Conservation (phyloP, 1,140 invertebrate species). For the Listronotus bonariensis region DNA sequence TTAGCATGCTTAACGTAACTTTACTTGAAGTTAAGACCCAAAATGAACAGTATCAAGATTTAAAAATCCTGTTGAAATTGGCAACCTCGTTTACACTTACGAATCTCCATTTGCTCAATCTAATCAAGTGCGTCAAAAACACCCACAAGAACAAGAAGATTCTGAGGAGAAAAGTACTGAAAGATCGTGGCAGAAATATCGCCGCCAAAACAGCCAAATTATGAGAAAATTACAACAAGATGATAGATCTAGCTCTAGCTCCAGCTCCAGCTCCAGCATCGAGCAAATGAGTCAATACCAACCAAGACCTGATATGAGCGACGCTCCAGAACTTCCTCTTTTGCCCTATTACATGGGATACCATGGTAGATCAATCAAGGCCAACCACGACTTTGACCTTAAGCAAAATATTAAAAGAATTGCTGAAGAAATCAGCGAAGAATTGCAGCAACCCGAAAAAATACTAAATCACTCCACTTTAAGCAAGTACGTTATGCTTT, state of each 20-base stretch:
- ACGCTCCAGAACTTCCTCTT: conserved; percentile 57
- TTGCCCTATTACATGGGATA: conserved; percentile 60
- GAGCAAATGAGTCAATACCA: conserved; percentile 37
- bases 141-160: conserved; percentile 22
- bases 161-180: conserved; percentile 21
- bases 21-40: conserved; percentile 51
- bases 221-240: background rate
- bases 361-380: conserved; percentile 57
- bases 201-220: background rate
- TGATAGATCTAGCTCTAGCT: conserved; percentile 2
- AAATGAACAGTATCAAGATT: conserved; percentile 31
- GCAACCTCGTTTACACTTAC: conserved; percentile 64
- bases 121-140: conserved; percentile 35
- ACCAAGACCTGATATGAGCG: conserved; percentile 56
- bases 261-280: background rate
- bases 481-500: conserved; percentile 66
- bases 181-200: background rate
- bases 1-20: conserved; percentile 62
- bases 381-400: conserved; percentile 48
- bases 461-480: conserved; percentile 62
- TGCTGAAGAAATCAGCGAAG: conserved; percentile 61
- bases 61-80: conserved; percentile 55
- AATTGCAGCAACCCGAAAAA: conserved; percentile 61
- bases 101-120: conserved; percentile 51
- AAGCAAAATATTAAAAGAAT: conserved; percentile 58